phyloP scores from a whole-genome alignment of 2,113 vertebrate species.

The Otis tarda region DNA sequence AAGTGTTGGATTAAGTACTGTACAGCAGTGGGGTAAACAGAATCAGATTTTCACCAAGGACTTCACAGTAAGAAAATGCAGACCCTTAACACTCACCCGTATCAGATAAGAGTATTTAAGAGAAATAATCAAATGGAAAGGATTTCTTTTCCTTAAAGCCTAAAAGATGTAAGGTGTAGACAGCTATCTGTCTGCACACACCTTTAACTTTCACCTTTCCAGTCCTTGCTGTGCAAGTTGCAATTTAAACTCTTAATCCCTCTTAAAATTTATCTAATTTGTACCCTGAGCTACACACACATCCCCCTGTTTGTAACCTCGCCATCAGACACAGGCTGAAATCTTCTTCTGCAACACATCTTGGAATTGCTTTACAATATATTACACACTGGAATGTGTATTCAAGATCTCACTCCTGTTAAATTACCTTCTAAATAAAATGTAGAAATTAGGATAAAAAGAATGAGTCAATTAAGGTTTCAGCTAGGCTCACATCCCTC shows the following conservation, averaged over 20 bases:
- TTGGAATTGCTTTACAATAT: not conserved
- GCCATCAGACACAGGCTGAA: not conserved
- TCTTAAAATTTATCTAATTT: not conserved
- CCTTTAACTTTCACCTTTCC: not conserved
- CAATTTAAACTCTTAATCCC: slow-evolving; percentile 15
- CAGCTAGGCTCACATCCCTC: not conserved
- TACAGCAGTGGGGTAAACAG: not conserved
- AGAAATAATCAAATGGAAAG: not conserved
- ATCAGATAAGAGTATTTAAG: not conserved
- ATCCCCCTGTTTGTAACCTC: not conserved
- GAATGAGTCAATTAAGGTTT: not conserved
- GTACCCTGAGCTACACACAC: not conserved
- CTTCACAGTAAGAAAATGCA: not conserved
- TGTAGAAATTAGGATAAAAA: not conserved
- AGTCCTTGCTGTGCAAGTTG: not conserved
- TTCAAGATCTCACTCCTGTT: not conserved
- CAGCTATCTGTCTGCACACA: not conserved
- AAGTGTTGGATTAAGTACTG: not conserved
- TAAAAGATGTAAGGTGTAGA: not conserved
- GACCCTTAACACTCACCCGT: not conserved
- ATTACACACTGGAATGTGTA: not conserved
- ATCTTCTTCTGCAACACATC: not conserved
- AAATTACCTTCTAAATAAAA: not conserved
- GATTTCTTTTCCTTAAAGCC: not conserved
- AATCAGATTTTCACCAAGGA: not conserved